Percentiles rank a stretch among this genome's conserved stretches.
Evolutionary conservation across 2,888 invertebrate species (phyloP).

Genomic region (Chloromyia formosa): DNA sequence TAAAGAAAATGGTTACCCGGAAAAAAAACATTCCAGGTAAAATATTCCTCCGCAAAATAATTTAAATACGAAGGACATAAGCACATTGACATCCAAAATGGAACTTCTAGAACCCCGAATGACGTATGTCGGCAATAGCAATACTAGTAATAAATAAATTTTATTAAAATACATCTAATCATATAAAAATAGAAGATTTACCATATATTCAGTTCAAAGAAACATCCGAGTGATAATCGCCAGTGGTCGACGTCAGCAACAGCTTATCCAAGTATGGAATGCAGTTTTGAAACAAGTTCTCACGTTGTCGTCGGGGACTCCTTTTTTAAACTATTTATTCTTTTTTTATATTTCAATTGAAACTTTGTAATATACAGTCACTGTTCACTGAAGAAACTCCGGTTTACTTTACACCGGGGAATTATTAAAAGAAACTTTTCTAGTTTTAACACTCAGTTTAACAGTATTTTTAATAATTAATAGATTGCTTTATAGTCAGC

Average conservation of each 20-base stretch:
- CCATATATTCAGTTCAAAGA: conserved; percentile 18
- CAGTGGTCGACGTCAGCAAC: conserved; percentile 17
- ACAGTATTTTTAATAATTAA: too few species aligned
- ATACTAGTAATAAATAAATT: not conserved
- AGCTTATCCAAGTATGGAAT: conserved; percentile 42
- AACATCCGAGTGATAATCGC: not conserved
- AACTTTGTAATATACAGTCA: conserved; percentile 9
- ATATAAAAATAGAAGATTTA: conserved; percentile 30
- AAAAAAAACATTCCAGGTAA: too few species aligned
- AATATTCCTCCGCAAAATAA: too few species aligned
- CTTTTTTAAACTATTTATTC: not conserved
- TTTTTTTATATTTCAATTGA: not conserved
- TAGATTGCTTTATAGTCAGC: too few species aligned
- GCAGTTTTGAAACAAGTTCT: conserved; percentile 35
- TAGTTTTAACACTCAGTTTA: too few species aligned
- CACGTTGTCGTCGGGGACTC: not conserved
- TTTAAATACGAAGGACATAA: too few species aligned
- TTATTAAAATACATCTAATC: not conserved
- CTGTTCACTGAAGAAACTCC: not conserved
- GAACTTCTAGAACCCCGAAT: not conserved
- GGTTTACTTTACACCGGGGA: not conserved
- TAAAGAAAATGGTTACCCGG: too few species aligned
- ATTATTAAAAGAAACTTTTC: not conserved
- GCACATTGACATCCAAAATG: too few species aligned
- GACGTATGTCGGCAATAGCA: not conserved